A percentile compares a stretch with the other conserved stretches of the same genome.
These are phyloP conservation scores for Corythornis madagascariensis DNA, from an alignment of 2,113 vertebrate genomes.

Conservation along the genomic window DNA sequence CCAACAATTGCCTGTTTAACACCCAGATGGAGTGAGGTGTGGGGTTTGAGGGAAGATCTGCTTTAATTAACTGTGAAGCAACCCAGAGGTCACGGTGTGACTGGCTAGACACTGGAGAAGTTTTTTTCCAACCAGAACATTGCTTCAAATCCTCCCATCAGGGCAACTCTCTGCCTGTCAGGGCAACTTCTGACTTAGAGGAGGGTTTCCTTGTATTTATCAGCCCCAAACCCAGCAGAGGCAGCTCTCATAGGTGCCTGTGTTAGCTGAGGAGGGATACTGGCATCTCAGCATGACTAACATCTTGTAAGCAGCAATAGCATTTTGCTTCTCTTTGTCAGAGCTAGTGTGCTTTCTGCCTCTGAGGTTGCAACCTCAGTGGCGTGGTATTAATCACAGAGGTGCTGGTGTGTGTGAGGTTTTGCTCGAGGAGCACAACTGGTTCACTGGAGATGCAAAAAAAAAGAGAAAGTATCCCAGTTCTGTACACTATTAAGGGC, in stretches of 20 bases:
- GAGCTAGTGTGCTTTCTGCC: background rate
- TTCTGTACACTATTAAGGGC: background rate
- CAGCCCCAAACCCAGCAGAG: background rate
- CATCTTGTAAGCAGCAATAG: background rate
- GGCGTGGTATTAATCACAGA: background rate
- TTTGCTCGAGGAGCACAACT: background rate
- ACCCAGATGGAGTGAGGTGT: accelerated
- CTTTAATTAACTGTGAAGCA: background rate
- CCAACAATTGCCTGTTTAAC: background rate
- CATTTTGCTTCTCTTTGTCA: background rate
- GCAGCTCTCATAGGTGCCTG: background rate
- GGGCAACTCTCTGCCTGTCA: background rate
- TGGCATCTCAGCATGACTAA: background rate
- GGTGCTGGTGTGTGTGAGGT: background rate
- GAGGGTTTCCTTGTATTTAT: background rate
- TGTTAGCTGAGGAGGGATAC: background rate
- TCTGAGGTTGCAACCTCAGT: background rate
- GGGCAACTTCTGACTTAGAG: background rate
- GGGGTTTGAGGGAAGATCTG: background rate
- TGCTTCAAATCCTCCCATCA: background rate
- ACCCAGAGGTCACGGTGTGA: background rate
- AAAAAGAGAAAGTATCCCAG: too few species aligned
- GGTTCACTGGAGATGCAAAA: background rate
- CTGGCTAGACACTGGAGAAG: background rate
- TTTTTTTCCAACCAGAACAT: background rate